These are phyloP conservation scores for Oscheius myriophilus DNA, from an alignment of 2,888 invertebrate genomes.

Conservation along the genomic window DNA sequence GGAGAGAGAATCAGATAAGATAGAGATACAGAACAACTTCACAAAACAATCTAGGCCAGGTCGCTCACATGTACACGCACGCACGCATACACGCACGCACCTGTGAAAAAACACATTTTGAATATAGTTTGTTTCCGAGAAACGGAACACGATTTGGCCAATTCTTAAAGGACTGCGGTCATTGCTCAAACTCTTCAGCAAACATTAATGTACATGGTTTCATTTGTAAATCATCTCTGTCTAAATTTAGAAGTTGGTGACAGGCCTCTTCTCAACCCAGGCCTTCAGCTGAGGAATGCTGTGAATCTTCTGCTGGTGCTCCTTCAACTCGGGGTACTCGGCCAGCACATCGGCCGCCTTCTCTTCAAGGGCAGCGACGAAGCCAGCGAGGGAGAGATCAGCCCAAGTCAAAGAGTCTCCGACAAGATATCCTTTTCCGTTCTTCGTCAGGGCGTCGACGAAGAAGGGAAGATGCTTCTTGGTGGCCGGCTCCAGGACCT, in stretches of 20 bases:
- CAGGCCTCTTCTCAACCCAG: constrained; percentile 55
- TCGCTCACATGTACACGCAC: too few species aligned
- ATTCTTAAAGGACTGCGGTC: too few species aligned
- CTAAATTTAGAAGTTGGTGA: constrained; percentile 34
- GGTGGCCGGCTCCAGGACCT: constrained; percentile 52
- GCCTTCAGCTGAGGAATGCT: constrained; percentile 50
- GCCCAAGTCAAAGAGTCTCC: constrained; percentile 54
- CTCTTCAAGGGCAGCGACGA: constrained; percentile 36
- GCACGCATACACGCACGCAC: too few species aligned
- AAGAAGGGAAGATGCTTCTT: constrained; percentile 57
- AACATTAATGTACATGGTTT: too few species aligned
- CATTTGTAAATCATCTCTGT: background rate
- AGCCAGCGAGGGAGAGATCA: constrained; percentile 55
- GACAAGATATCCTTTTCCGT: constrained; percentile 52
- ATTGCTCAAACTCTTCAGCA: too few species aligned
- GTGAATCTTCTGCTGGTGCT: constrained; percentile 14
- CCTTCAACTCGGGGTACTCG: constrained; percentile 17
- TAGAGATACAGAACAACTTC: too few species aligned
- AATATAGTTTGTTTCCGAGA: too few species aligned
- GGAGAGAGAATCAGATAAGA: too few species aligned
- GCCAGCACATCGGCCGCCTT: constrained; percentile 3
- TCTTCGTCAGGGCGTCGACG: constrained; percentile 41
- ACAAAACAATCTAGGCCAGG: too few species aligned
- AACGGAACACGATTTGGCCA: too few species aligned
- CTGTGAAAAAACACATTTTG: too few species aligned